phyloP scores from a whole-genome alignment of 2,797 vertebrate genomes.

The Acanthiza pusilla region DNA sequence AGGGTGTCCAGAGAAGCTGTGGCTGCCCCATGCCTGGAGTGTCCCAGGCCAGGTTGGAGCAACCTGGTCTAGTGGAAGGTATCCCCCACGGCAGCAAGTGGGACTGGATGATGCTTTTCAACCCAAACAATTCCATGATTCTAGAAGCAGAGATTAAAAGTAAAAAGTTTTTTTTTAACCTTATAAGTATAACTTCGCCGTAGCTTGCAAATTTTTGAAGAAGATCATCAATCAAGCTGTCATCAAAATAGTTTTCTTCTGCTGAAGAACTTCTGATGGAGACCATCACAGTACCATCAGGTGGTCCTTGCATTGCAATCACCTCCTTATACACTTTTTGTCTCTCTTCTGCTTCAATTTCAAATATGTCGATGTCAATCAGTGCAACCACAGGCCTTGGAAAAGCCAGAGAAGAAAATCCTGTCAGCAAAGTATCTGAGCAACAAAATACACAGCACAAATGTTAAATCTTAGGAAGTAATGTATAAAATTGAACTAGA shows the following conservation, averaged over 20 bases:
- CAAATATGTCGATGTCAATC: conserved; percentile 93
- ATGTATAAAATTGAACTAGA: neutral
- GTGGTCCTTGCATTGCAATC: conserved; percentile 90
- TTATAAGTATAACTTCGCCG: conserved; percentile 96
- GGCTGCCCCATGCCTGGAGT: neutral
- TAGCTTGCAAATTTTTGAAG: conserved; percentile 90
- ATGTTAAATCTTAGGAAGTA: neutral
- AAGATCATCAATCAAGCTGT: conserved; percentile 91
- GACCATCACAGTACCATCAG: conserved; percentile 93
- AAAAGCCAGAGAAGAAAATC: neutral
- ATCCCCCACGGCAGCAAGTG: neutral
- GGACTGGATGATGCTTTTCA: neutral
- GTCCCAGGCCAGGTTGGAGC: neutral
- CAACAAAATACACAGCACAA: neutral
- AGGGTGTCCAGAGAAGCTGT: neutral
- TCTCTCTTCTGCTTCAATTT: conserved; percentile 91
- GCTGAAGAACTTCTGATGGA: conserved; percentile 86
- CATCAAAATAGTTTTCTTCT: conserved; percentile 88
- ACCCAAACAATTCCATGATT: neutral
- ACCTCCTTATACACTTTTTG: conserved; percentile 95
- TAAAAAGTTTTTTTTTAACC: conserved; percentile 70
- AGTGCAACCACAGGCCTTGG: conserved; percentile 91
- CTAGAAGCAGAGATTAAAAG: neutral
- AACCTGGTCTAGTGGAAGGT: neutral
- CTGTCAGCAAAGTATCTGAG: neutral